These are phyloP conservation scores for Darwinula stevensoni DNA, from an alignment of 2,888 invertebrate species.

Conservation along the genomic window DNA sequence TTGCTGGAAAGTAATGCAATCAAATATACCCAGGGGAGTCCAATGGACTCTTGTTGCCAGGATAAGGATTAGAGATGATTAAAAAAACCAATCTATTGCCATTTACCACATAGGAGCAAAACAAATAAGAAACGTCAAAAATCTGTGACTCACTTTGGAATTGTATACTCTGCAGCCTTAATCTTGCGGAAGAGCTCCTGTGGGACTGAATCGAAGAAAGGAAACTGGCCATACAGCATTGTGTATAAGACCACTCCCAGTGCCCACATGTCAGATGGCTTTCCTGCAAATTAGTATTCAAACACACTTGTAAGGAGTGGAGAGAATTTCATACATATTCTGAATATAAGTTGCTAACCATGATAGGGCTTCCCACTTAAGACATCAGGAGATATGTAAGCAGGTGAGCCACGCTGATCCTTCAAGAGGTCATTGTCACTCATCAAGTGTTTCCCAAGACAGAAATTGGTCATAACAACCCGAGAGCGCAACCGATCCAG, in stretches of 20 bases:
- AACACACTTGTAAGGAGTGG: neutral
- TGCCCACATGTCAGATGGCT: constrained; percentile 58
- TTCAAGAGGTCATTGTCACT: constrained; percentile 35
- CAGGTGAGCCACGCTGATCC: constrained; percentile 46
- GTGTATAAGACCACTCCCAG: constrained; percentile 44
- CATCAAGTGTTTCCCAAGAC: constrained; percentile 39
- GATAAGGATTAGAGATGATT: no score
- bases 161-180: constrained; percentile 36
- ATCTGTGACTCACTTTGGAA: constrained; percentile 34
- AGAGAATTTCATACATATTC: no score
- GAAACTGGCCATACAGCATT: constrained; percentile 49
- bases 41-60: no score
- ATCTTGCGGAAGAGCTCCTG: constrained; percentile 42
- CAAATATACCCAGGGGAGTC: no score
- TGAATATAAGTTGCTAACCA: constrained; percentile 19
- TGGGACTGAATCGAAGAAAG: constrained; percentile 42
- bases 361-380: constrained; percentile 40
- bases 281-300: constrained; percentile 16
- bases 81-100: no score
- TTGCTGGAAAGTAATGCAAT: no score
- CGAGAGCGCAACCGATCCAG: constrained; percentile 29
- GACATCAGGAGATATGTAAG: constrained; percentile 50
- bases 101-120: no score
- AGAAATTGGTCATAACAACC: constrained; percentile 41
- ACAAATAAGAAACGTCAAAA: no score